Conservation (phyloP, 2,888 invertebrate genomes). For the Dryadula phaetusa region DNA sequence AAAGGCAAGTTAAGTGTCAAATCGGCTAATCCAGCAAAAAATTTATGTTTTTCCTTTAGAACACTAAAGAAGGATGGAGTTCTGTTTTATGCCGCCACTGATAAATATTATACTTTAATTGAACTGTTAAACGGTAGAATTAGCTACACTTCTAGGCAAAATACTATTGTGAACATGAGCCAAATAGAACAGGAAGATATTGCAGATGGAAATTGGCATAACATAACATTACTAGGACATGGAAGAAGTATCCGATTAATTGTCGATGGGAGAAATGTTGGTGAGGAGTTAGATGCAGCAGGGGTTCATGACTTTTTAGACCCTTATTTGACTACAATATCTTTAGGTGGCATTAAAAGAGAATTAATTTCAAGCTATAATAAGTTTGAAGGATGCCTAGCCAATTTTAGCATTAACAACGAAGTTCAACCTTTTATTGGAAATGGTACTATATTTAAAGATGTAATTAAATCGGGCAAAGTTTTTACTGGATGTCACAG, state of each 20-base stretch:
- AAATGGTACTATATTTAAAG: slow-evolving; percentile 91
- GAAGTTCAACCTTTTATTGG: slow-evolving; percentile 96
- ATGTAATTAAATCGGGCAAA: slow-evolving; percentile 88
- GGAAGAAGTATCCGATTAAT: slow-evolving; percentile 89
- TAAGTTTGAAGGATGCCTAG: slow-evolving; percentile 95
- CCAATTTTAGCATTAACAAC: slow-evolving; percentile 94
- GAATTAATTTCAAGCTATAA: slow-evolving; percentile 85
- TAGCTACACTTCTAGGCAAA: slow-evolving; percentile 91
- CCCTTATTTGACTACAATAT: slow-evolving; percentile 92
- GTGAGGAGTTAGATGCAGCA: slow-evolving; percentile 93
- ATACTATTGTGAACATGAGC: slow-evolving; percentile 92
- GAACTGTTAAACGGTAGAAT: slow-evolving; percentile 91
- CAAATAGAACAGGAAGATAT: slow-evolving; percentile 85
- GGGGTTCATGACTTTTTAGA: slow-evolving; percentile 96
- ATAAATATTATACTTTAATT: slow-evolving; percentile 93
- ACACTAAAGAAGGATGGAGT: slow-evolving; percentile 91
- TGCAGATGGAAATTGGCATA: slow-evolving; percentile 95
- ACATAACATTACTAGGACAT: slow-evolving; percentile 89
- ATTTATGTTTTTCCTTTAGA: slow-evolving; percentile 91
- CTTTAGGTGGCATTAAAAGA: slow-evolving; percentile 90
- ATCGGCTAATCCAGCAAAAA: slow-evolving; percentile 86
- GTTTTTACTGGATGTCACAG: slow-evolving; percentile 90
- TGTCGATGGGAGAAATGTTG: slow-evolving; percentile 88
- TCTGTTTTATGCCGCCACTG: slow-evolving; percentile 93
- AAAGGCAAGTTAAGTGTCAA: slow-evolving; percentile 66